Evolutionary conservation across 2,113 vertebrate species (phyloP), one percentile per base, ranked within the genome.

Genomic region (Heterochromis multidens): DNA sequence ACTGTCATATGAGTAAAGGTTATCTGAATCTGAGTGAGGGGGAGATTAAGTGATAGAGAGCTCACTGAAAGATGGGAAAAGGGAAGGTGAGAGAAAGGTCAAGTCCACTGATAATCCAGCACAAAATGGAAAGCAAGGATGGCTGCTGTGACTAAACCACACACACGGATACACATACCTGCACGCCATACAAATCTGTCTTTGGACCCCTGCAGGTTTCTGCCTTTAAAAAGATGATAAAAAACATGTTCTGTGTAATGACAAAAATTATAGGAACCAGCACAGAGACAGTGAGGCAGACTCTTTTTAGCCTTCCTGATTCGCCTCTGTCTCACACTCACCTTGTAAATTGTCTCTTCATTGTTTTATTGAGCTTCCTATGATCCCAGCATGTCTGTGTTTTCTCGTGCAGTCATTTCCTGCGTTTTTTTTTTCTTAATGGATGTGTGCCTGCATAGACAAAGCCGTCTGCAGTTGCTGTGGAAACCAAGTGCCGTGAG

Each of bases 1-100:
- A 2, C 86, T 86, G 88, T 91, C 89, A 82, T 67, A 77, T 37
- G 65, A 84, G 87, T 90, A 88, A 92, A 95, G 90, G 91, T 93
- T 88, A 94, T 90, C 84, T 79, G 87, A 87, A 57, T 84, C 78
- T 72, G 46, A 86, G 87, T 6, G 72, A 81, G 40, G 79, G 63
- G 16, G 57, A 63, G 89, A 80, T 74, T 29, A 21, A 67, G n/a
- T 4, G 25, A 93, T 80, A 25, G 82, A 65, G 57, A 85, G 54
- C 46, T 84, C 60, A 46, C 43, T 52, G 79, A 88, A 54, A 87
- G 72, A 90, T 76, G 52, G 57, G 27, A 80, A 21, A 59, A 79
- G 74, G 58, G 58, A 62, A 77, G 82, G 80, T 72, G 62, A 81
- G 59, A 86, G 79, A 85, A 91, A 94, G 90, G 91, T 93, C 81